Percentiles rank a stretch among this genome's conserved stretches.
phyloP scores from a whole-genome alignment of 2,113 vertebrate genomes.

The Syngnathoides biaculeatus region DNA sequence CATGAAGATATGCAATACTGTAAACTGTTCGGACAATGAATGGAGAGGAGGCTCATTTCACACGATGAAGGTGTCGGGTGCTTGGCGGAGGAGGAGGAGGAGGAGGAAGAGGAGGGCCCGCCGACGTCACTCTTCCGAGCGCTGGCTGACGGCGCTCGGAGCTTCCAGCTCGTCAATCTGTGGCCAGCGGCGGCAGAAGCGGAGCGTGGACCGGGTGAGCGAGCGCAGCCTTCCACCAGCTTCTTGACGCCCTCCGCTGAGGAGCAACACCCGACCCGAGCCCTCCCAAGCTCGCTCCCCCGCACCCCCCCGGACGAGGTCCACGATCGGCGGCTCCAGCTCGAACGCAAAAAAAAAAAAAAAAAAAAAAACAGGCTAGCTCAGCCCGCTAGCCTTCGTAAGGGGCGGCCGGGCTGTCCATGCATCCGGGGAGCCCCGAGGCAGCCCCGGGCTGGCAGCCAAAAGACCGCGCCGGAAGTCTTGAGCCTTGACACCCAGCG shows the following conservation, averaged over 20 bases:
- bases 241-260: conserved; percentile 32
- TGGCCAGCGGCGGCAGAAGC: conserved; percentile 62
- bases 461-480: conserved; percentile 37
- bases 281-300: not conserved
- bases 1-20: not conserved
- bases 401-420: conserved; percentile 51
- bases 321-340: conserved; percentile 41
- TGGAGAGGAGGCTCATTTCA: not conserved
- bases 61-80: conserved; percentile 1
- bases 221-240: conserved; percentile 30
- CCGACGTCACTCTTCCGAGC: conserved; percentile 66
- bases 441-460: conserved; percentile 44
- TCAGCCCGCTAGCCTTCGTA: conserved; percentile 62
- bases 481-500: conserved; percentile 36
- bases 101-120: conserved; percentile 43
- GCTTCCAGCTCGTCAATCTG: conserved; percentile 57
- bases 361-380: conserved; percentile 62
- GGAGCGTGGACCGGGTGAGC: conserved; percentile 41
- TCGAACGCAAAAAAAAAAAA: conserved; percentile 51
- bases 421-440: conserved; percentile 62
- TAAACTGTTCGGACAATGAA: not conserved
- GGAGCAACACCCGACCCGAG: conserved; percentile 5
- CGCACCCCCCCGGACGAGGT: not conserved
- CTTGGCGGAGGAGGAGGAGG: not conserved
- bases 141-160: conserved; percentile 49